These are phyloP conservation scores for Agrypnus murinus DNA, from an alignment of 2,888 invertebrate species.

Conservation along the genomic window DNA sequence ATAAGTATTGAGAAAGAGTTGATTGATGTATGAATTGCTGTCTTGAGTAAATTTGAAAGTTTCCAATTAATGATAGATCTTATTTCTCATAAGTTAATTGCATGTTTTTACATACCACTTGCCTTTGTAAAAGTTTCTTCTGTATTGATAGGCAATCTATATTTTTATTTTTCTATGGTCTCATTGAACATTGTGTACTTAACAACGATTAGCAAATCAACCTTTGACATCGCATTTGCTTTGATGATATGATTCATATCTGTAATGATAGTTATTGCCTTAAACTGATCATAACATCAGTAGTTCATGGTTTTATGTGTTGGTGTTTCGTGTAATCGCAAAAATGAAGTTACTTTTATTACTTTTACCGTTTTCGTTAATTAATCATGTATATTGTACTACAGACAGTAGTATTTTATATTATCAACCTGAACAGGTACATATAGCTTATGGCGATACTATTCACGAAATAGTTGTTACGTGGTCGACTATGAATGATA, in stretches of 20 bases:
- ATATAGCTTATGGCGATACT: slow-evolving; percentile 79
- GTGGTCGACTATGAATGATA: slow-evolving; percentile 86
- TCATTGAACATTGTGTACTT: slow-evolving; percentile 1
- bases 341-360: not conserved
- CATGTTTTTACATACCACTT: too few species aligned
- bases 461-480: slow-evolving; percentile 84
- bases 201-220: not conserved
- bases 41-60: too few species aligned
- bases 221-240: not conserved
- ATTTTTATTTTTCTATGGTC: not conserved
- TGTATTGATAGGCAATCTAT: too few species aligned
- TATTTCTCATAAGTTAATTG: too few species aligned
- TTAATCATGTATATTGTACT: not conserved
- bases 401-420: too few species aligned
- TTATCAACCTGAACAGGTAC: slow-evolving; percentile 75
- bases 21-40: too few species aligned
- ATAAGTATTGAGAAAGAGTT: too few species aligned
- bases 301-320: too few species aligned
- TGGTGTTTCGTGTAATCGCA: not conserved
- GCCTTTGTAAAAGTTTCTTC: too few species aligned
- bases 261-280: too few species aligned
- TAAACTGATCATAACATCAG: too few species aligned
- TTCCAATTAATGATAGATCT: too few species aligned
- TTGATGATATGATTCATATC: not conserved
- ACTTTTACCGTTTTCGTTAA: not conserved